Evolutionary conservation across 1,140 invertebrate genomes (phyloP), one percentile per base, ranked within the genome.

Genomic region (Meloidogyne exigua): DNA sequence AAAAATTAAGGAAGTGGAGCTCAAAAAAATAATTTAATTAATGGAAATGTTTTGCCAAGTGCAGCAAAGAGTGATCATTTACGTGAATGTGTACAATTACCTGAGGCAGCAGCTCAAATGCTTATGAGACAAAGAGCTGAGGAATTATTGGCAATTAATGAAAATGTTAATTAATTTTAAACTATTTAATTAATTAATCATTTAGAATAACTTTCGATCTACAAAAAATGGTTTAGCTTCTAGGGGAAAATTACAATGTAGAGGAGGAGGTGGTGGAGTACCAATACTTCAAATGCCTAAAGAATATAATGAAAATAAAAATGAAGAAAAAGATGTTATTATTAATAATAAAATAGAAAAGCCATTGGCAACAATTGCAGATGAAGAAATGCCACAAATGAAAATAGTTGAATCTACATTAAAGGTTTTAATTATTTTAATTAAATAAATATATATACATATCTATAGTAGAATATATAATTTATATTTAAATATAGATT

Each of bases 11-110:
- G 49, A n/a, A 57, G 49, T 57, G 49, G 49, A 57, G 49, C 49
- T n/a, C 49, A 57, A 57, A 57, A 57, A n/a, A 57, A n/a, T 57
- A 57, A 57, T 57, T 57, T 57, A 57, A 57, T 57, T 57, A 57
- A 57, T 57, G 49, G 49, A 57, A 21, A n/a, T 57, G 49, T 57
- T n/a, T 57, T 57, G 13, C 49, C 49, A 57, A 57, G 49, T 57
- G 49, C 49, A 57, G 49, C 49, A 57, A n/a, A 4, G 21, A 57
- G 18, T n/a, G 49, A 57, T 57, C 49, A 57, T 57, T n/a, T 57
- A n/a, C 49, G 49, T 4, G 49, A 57, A 57, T 57, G 18, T 57
- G 49, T 57, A n/a, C 49, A 18, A 57, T 57, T 57, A n/a, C 49
- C 49, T n/a, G 49, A 57, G 7, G 49, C 49, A 57, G 49, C 49